These are phyloP conservation scores for Xenopus petersii DNA, from an alignment of 2,797 vertebrate species.

Conservation along the genomic window DNA sequence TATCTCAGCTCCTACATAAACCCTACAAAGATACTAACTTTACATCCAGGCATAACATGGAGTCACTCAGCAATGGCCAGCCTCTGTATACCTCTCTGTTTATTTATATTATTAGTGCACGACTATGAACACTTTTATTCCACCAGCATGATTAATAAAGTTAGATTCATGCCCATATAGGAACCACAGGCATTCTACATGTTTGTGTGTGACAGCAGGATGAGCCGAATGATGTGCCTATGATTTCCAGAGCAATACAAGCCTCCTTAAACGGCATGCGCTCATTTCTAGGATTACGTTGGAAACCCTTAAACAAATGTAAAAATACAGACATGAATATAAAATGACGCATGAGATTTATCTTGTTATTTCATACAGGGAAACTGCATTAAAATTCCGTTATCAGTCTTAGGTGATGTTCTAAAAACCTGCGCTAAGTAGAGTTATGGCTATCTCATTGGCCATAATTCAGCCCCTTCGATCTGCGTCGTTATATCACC, in stretches of 20 bases:
- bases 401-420: constrained; percentile 34
- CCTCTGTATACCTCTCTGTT: no score
- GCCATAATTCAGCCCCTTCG: constrained; percentile 30
- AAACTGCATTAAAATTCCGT: constrained; percentile 39
- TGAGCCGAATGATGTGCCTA: no score
- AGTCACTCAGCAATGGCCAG: background rate
- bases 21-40: no score
- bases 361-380: constrained; percentile 27
- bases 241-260: no score
- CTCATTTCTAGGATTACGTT: constrained; percentile 26
- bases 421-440: constrained; percentile 3
- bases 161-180: background rate
- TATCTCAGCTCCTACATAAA: no score
- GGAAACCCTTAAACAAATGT: background rate
- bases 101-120: no score
- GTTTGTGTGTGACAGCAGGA: constrained; percentile 14
- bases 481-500: constrained; percentile 27
- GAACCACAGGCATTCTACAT: background rate
- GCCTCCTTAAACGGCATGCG: no score
- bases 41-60: background rate
- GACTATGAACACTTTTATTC: background rate
- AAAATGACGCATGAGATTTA: constrained; percentile 41
- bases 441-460: constrained; percentile 20
- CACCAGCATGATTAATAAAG: background rate
- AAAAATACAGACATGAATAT: constrained; percentile 29